Conservation (phyloP, 2,888 invertebrate species). For the Prenolepis imparis region DNA sequence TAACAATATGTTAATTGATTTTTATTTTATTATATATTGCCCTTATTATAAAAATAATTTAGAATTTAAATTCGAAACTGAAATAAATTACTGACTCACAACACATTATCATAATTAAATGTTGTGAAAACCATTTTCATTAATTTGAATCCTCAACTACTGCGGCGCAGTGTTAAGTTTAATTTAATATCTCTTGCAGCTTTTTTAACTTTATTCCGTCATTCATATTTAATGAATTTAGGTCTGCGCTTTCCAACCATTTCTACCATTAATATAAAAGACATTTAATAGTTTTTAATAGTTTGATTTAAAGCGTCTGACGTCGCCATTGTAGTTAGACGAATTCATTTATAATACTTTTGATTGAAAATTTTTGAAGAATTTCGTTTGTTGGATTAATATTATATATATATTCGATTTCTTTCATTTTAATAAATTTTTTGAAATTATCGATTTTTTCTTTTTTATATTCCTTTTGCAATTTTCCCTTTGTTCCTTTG, state of each 20-base stretch:
- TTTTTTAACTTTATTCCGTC: not conserved
- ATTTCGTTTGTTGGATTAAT: not conserved
- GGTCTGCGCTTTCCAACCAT: not conserved
- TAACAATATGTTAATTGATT: constrained; percentile 20
- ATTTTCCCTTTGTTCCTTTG: constrained; percentile 21
- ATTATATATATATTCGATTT: constrained; percentile 23
- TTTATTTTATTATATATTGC: constrained; percentile 28
- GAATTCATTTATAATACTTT: not conserved
- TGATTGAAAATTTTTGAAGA: not conserved
- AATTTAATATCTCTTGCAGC: not conserved
- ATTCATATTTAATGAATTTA: not conserved
- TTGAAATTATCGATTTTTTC: constrained; percentile 10
- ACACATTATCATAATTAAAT: not conserved
- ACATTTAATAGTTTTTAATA: constrained; percentile 10
- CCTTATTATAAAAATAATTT: constrained; percentile 5
- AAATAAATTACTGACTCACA: not conserved
- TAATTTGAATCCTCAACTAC: not conserved
- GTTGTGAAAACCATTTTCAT: not conserved
- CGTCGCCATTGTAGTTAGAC: not conserved
- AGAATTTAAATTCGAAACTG: not conserved
- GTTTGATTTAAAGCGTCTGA: not conserved
- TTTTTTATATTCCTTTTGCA: constrained; percentile 18
- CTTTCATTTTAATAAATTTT: constrained; percentile 33
- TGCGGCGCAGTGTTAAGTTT: not conserved
- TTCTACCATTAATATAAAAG: not conserved